These are phyloP conservation scores for Gymnarchus niloticus DNA, from an alignment of 2,113 vertebrate genomes.

Conservation along the genomic window DNA sequence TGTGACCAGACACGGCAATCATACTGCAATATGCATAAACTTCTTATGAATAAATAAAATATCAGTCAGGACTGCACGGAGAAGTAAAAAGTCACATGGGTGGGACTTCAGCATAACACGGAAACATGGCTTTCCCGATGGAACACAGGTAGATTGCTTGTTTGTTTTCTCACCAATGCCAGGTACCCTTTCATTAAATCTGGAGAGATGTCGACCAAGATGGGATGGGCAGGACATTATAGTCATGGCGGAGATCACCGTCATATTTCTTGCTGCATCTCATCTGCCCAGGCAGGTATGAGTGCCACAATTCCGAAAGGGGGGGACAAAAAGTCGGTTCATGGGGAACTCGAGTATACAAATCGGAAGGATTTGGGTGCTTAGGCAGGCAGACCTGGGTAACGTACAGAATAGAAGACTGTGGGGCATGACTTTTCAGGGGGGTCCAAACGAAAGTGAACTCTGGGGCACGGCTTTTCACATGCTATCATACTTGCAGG, in stretches of 20 bases:
- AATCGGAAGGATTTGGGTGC: constrained; percentile 29
- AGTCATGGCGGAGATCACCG: constrained; percentile 46
- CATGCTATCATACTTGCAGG: no score
- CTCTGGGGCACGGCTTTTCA: background rate
- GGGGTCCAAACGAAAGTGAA: no score
- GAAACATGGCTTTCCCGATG: background rate
- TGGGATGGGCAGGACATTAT: constrained; percentile 26
- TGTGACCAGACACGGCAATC: background rate
- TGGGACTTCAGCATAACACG: background rate
- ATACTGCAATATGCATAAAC: background rate
- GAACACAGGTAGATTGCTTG: background rate
- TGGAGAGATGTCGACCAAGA: constrained; percentile 36
- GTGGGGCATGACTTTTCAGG: no score
- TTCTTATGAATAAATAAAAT: background rate
- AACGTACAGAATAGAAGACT: background rate
- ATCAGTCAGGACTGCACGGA: background rate
- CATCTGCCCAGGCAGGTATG: constrained; percentile 52
- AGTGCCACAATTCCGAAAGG: constrained; percentile 45
- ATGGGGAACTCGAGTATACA: constrained; percentile 22
- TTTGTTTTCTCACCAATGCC: background rate
- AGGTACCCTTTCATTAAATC: constrained; percentile 40
- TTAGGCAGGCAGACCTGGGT: constrained; percentile 25
- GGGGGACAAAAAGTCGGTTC: constrained; percentile 8
- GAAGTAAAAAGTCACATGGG: background rate
- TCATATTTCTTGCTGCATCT: constrained; percentile 44